Percentiles rank a stretch among this genome's conserved stretches.
Conservation (phyloP, 2,797 vertebrate species). For the Sorex maritimensis region DNA sequence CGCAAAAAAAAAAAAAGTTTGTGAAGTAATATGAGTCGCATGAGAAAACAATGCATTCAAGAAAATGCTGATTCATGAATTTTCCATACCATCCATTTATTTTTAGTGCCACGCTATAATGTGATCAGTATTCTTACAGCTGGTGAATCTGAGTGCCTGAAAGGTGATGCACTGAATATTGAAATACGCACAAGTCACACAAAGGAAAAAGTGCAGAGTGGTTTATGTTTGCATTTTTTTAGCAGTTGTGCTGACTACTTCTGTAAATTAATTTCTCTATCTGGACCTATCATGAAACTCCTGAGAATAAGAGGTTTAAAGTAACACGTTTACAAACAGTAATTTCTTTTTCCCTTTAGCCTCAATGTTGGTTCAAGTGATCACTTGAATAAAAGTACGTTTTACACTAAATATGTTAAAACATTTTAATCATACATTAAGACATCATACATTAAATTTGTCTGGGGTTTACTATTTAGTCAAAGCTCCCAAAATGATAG, state of each 20-base stretch:
- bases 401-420: constrained; percentile 74
- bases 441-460: constrained; percentile 64
- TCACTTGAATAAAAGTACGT: constrained; percentile 74
- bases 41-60: constrained; percentile 83
- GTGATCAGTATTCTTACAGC: constrained; percentile 75
- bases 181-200: constrained; percentile 84
- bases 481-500: constrained; percentile 16
- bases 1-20: constrained; percentile 77
- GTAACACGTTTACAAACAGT: constrained; percentile 79
- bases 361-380: constrained; percentile 80
- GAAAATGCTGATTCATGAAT: constrained; percentile 86
- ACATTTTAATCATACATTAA: constrained; percentile 23
- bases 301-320: constrained; percentile 79
- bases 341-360: constrained; percentile 81
- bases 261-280: constrained; percentile 86
- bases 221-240: constrained; percentile 84
- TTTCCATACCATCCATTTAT: constrained; percentile 83
- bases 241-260: constrained; percentile 82
- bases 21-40: constrained; percentile 81
- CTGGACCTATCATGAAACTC: constrained; percentile 83
- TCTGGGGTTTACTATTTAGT: constrained; percentile 62
- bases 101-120: constrained; percentile 81
- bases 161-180: constrained; percentile 79
- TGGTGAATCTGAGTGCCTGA: constrained; percentile 78
- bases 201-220: constrained; percentile 73